Conservation (phyloP, 2,888 invertebrate genomes). For the Eupelmus urozonus region DNA sequence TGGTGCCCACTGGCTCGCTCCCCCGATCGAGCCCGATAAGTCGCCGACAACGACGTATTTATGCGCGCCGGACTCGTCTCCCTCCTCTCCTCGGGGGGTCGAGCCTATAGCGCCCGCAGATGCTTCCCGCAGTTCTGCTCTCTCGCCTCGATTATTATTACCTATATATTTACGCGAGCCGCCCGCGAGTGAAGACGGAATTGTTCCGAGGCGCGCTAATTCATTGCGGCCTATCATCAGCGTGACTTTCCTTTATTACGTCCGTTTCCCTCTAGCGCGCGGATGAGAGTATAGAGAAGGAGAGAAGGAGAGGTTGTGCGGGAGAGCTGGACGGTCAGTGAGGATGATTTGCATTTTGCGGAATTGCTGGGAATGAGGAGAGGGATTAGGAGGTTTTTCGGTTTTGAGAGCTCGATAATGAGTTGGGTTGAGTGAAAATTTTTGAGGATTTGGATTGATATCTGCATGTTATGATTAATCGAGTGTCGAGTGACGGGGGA, state of each 20-base stretch:
- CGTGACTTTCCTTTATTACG: conserved; percentile 30
- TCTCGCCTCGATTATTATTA: too few relatives aligned
- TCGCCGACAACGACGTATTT: conserved; percentile 13
- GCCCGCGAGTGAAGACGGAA: too few relatives aligned
- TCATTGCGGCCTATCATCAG: neutral
- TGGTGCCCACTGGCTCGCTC: neutral
- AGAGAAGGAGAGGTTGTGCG: neutral
- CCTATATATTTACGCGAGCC: conserved; percentile 12
- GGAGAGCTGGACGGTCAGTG: neutral
- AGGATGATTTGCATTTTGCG: conserved; percentile 3
- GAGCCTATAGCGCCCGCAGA: too few relatives aligned
- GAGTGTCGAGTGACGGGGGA: too few relatives aligned
- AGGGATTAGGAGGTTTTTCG: too few relatives aligned
- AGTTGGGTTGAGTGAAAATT: too few relatives aligned
- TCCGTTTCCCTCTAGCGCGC: neutral
- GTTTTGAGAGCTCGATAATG: too few relatives aligned
- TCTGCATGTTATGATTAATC: too few relatives aligned
- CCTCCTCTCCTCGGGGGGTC: too few relatives aligned
- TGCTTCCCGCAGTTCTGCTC: too few relatives aligned
- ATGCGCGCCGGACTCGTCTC: conserved; percentile 7
- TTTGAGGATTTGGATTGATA: too few relatives aligned
- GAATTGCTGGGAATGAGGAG: too few relatives aligned
- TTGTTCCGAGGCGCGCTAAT: neutral
- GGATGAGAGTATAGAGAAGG: neutral
- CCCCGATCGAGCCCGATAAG: neutral